phyloP scores from a whole-genome alignment of 2,113 vertebrate genomes.

The Salvelinus fontinalis region DNA sequence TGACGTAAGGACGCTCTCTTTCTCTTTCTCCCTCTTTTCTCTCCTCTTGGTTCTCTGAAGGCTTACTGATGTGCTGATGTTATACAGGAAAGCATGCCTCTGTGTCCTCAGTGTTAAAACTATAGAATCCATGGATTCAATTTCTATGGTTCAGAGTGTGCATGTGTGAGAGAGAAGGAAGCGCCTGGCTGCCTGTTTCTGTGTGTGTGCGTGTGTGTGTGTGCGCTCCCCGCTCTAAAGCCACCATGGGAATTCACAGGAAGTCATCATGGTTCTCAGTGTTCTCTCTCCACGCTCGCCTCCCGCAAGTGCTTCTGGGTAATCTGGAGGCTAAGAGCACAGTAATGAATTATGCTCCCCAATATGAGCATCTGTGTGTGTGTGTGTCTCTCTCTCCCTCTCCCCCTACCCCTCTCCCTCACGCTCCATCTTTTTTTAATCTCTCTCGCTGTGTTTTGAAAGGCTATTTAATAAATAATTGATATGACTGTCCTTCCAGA shows the following conservation, averaged over 20 bases:
- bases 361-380: constrained; percentile 53
- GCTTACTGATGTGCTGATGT: too few species aligned
- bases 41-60: not conserved
- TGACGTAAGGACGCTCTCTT: constrained; percentile 84
- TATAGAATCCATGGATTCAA: too few species aligned
- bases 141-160: too few species aligned
- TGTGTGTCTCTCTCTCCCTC: constrained; percentile 24
- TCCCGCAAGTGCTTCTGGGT: constrained; percentile 62
- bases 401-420: too few species aligned
- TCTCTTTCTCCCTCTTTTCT: constrained; percentile 6
- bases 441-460: too few species aligned
- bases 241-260: constrained; percentile 59
- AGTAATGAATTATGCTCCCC: constrained; percentile 72
- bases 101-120: too few species aligned
- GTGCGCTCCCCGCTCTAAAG: constrained; percentile 38
- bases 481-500: too few species aligned
- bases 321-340: constrained; percentile 68
- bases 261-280: constrained; percentile 55
- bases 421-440: too few species aligned
- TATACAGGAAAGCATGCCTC: too few species aligned
- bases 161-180: too few species aligned
- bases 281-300: constrained; percentile 23
- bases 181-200: not conserved
- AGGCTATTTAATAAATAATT: too few species aligned
- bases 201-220: not conserved